Conservation (phyloP, 2,113 vertebrate genomes). For the Gasterosteus aculeatus region DNA sequence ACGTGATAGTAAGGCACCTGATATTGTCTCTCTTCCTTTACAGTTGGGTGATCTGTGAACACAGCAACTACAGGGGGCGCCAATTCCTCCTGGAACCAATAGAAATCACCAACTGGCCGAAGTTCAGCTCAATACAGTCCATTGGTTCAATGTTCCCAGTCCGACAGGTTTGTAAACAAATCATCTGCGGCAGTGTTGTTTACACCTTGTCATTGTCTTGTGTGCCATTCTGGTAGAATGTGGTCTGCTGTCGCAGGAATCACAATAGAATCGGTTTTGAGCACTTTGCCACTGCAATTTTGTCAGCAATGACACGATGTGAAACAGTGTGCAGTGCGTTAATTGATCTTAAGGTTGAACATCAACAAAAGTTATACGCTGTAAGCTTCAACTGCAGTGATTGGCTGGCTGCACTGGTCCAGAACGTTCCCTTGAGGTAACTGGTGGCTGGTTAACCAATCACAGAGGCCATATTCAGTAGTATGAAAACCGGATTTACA, state of each 20-base stretch:
- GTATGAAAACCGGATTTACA: not conserved
- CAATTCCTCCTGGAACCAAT: conserved; percentile 89
- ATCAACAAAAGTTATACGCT: not conserved
- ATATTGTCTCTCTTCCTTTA: not conserved
- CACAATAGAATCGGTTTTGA: not conserved
- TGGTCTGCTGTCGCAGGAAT: too few species aligned
- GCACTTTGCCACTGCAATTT: not conserved
- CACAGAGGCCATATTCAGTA: not conserved
- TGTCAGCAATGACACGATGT: not conserved
- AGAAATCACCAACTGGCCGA: conserved; percentile 94
- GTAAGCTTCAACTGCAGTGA: not conserved
- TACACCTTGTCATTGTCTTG: not conserved
- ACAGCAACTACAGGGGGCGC: conserved; percentile 92
- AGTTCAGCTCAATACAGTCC: conserved; percentile 87
- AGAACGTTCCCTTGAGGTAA: not conserved
- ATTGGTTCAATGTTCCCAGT: conserved; percentile 92
- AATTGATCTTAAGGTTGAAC: not conserved
- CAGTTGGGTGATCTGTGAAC: conserved; percentile 96
- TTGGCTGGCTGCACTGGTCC: not conserved
- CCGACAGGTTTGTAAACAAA: conserved; percentile 81
- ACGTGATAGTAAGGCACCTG: not conserved
- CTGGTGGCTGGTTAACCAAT: not conserved
- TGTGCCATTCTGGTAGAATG: not conserved
- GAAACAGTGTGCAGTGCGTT: not conserved
- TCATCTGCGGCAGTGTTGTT: not conserved